Base-by-base conservation (phyloP, 2,797 vertebrate species). In the Chloroceryle inda region DNA sequence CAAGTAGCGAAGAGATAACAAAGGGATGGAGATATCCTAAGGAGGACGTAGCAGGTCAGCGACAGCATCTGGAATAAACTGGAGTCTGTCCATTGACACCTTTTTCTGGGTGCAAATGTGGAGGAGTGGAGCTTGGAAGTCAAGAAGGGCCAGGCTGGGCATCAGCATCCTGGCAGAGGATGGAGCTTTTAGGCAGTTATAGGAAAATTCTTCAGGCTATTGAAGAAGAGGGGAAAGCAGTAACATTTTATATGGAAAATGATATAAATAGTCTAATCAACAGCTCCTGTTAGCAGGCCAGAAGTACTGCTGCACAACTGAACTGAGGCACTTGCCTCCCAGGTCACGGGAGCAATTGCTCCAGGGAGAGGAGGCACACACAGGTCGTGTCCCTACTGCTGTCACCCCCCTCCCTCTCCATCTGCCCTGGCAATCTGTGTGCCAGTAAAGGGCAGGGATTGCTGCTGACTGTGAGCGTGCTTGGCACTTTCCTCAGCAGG, bases 11-110 rank as follows among this genome's bases (percentile, higher is more conserved):
- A 38, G 10, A 35, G 47, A 5, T 9, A 20, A 21, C 13, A 20
- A 27, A 63, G 33, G 33, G 8, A 7, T 5, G 26, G 79, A 45
- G 82, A 16, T 11, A 55, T 6, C 42, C 10, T 5, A 8, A 50
- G 64, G 44, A 17, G 42, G 50, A 1, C 5, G 2, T 0, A 13
- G 24, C 7, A 44, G 76, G 64, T 18, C 35, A 7, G 35, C 9
- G 67, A 7, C 37, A 53, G 74, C 44, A 29, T 26, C 38, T 49
- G 55, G 75, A 45, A 63, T 63, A 24, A 94, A 59, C 13, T 42
- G 8, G 35, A 2, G 12, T 19, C 9, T 42, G 58, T 4, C 37
- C 19, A 0, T 4, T 10, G 45, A 5, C 10, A 6, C 16, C 6
- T 83, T 44, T 44, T 80, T 20, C 55, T 18, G 35, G 27, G 18